A percentile compares a stretch with the other conserved stretches of the same genome.
These are phyloP conservation scores for Sinocyclocheilus maitianheensis DNA, from an alignment of 2,113 vertebrate species.

Conservation along the genomic window DNA sequence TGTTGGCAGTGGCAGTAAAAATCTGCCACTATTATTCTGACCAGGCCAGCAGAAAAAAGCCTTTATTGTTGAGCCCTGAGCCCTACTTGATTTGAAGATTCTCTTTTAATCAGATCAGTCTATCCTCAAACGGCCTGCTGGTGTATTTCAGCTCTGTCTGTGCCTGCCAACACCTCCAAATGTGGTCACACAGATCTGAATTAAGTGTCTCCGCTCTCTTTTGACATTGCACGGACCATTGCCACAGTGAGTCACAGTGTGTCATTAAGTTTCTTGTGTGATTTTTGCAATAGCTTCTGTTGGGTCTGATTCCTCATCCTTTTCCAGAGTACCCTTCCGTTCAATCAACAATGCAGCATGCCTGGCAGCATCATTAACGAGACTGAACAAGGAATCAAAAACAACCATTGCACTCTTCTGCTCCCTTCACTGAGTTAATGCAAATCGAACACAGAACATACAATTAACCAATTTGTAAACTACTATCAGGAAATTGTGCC, in stretches of 20 bases:
- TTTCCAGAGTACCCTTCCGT: constrained; percentile 36
- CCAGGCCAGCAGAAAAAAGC: not conserved
- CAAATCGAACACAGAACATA: constrained; percentile 47
- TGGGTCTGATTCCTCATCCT: constrained; percentile 13
- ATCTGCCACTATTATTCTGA: not conserved
- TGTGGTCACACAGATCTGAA: constrained; percentile 44
- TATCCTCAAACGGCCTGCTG: constrained; percentile 9
- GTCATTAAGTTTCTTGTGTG: constrained; percentile 39
- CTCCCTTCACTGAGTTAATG: constrained; percentile 35
- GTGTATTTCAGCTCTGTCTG: constrained; percentile 14
- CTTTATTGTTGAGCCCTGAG: constrained; percentile 16
- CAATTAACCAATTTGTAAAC: constrained; percentile 24
- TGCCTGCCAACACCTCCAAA: constrained; percentile 33
- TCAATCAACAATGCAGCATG: constrained; percentile 30
- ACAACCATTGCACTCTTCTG: constrained; percentile 3
- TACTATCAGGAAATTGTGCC: constrained; percentile 51
- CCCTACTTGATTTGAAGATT: constrained; percentile 17
- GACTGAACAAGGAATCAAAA: constrained; percentile 45
- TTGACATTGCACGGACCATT: constrained; percentile 25
- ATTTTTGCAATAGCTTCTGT: constrained; percentile 34
- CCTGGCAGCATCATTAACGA: constrained; percentile 24
- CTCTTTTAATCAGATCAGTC: constrained; percentile 19
- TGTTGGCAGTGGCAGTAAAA: not conserved
- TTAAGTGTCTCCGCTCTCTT: constrained; percentile 38
- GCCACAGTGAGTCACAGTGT: constrained; percentile 23